These are phyloP conservation scores for Lepidurus arcticus DNA, from an alignment of 1,140 invertebrate genomes.

Conservation along the genomic window DNA sequence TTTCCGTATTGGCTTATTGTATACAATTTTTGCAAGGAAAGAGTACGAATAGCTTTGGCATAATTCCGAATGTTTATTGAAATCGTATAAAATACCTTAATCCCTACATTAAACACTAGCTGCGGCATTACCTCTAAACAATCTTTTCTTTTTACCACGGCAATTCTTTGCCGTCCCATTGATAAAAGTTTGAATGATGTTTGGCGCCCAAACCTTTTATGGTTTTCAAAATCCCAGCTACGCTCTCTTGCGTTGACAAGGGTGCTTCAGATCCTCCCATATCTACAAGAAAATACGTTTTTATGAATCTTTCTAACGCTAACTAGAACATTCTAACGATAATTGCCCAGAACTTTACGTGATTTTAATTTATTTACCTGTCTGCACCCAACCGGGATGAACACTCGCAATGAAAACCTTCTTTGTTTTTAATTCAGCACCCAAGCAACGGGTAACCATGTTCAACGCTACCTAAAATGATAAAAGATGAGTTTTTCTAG, in stretches of 20 bases:
- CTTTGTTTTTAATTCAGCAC: constrained; percentile 56
- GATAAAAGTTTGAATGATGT: constrained; percentile 6
- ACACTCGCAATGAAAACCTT: constrained; percentile 67
- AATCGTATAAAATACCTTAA: too few relatives aligned
- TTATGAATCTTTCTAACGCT: neutral
- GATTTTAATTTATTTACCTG: constrained; percentile 45
- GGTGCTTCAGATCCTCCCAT: constrained; percentile 55
- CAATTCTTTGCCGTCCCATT: constrained; percentile 5
- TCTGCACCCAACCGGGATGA: constrained; percentile 81
- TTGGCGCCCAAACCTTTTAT: constrained; percentile 49
- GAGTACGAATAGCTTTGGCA: too few relatives aligned
- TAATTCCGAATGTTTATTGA: too few relatives aligned
- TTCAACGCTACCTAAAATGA: constrained; percentile 71
- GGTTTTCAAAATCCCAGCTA: constrained; percentile 58
- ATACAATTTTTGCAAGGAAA: too few relatives aligned
- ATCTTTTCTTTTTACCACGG: neutral
- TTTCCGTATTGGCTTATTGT: too few relatives aligned
- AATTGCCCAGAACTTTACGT: neutral
- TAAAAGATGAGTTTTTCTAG: neutral
- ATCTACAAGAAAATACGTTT: neutral
- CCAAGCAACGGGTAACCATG: constrained; percentile 76
- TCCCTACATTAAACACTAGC: neutral
- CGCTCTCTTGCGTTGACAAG: constrained; percentile 60
- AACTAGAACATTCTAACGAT: neutral
- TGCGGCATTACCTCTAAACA: neutral